Percentiles rank a stretch among this genome's conserved stretches.
These are phyloP conservation scores for Drosophila helvetica DNA, from an alignment of 2,888 invertebrate genomes.

Conservation along the genomic window DNA sequence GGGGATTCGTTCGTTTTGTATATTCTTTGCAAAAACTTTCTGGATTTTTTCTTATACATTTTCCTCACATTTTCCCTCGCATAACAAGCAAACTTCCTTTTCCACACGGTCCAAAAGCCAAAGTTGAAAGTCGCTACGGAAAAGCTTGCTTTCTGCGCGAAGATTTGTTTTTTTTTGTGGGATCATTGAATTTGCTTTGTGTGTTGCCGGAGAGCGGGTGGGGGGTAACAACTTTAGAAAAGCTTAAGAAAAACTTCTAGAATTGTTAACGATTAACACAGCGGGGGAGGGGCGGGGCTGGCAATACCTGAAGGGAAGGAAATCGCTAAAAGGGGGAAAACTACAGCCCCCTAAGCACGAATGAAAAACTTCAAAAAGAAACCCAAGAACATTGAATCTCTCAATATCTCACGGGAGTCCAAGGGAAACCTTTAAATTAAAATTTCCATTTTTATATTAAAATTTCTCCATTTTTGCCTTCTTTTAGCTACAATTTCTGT, in stretches of 20 bases:
- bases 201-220: neutral
- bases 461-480: neutral
- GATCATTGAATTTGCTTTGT: conserved; percentile 27
- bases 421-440: neutral
- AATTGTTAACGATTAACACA: neutral
- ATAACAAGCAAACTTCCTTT: conserved; percentile 26
- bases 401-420: neutral
- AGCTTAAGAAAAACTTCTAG: neutral
- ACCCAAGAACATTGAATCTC: neutral
- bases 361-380: conserved; percentile 10
- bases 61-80: neutral
- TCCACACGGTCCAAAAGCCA: neutral
- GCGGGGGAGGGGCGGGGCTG: neutral
- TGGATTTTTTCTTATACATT: conserved; percentile 13
- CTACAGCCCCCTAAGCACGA: neutral
- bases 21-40: conserved; percentile 29
- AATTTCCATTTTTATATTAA: neutral
- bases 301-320: too few species aligned
- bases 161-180: conserved; percentile 36
- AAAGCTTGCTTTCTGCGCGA: conserved; percentile 16
- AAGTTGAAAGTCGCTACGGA: neutral
- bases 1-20: neutral
- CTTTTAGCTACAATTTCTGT: too few species aligned
- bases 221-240: neutral
- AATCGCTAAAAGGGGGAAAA: neutral